Base-by-base conservation (phyloP, 2,113 vertebrate genomes). In the Sapayoa aenigma region DNA sequence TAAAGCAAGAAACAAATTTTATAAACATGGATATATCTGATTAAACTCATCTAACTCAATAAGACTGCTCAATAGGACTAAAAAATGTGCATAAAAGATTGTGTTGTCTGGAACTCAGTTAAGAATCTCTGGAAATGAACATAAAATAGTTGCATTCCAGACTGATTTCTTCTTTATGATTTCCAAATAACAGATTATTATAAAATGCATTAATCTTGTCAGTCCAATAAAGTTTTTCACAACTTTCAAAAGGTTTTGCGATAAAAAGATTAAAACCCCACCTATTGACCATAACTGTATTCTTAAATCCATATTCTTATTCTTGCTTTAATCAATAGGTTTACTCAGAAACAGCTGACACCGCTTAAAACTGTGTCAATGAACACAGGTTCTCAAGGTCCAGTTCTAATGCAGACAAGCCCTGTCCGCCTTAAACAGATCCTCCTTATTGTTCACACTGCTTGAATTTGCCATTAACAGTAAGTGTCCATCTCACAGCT, bases 281-380 rank as follows among this genome's bases (percentile, higher is more conserved):
- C 8, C 33, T 71, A 12, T 24, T 63, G 33, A 49, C 91, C n/a
- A 17, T 53, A 73, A 46, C 18, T 67, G 21, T 56, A 46, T 59
- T 87, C 66, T 23, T 71, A 69, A 83, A 62, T 73, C 58, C 5
- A 2, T 71, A 47, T 74, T 66, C 47, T 74, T 56, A 16, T 44
- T 82, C 13, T 83, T 78, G 35, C 39, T 77, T 46, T 74, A 6
- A 65, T 91, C 80, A 56, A n/a, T 60, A 84, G 11, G 8, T 89
- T 95, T 84, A 65, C 35, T 74, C 42, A 44, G 65, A 84, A 95
- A 47, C 72, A 94, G 88, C 79, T 96, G 90, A 90, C 46, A 23
- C 42, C 55, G 33, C 83, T 95, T 89, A 56, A 67, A 50, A 63
- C 55, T 0, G 3, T 55, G 33, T 83, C 94, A 84, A 91, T 91